Evolutionary conservation across 2,888 invertebrate species (phyloP).

Genomic region (Ectemnius lituratus): DNA sequence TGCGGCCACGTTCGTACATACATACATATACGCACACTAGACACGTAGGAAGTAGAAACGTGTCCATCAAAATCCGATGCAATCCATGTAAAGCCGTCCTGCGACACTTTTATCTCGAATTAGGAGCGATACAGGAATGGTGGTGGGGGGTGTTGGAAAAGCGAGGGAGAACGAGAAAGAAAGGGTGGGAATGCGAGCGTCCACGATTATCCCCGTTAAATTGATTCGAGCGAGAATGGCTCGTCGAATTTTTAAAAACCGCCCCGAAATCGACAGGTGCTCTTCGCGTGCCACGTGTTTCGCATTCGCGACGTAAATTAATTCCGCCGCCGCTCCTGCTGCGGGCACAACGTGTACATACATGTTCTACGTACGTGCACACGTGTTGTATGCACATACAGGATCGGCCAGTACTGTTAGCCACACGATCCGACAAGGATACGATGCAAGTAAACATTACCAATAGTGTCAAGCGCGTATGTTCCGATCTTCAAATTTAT

Average conservation of each 20-base stretch:
- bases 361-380: not conserved
- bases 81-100: constrained; percentile 42
- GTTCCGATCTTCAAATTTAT: not conserved
- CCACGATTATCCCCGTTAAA: constrained; percentile 3
- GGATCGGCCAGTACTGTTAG: not conserved
- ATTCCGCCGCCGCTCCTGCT: constrained; percentile 6
- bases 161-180: no score
- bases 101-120: constrained; percentile 48
- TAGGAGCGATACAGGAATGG: constrained; percentile 35
- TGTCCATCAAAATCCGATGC: constrained; percentile 7
- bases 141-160: constrained; percentile 1
- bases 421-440: not conserved
- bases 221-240: not conserved
- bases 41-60: no score
- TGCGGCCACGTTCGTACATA: no score
- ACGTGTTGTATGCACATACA: not conserved
- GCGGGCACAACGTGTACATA: no score
- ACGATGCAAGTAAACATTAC: constrained; percentile 2
- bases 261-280: constrained; percentile 59
- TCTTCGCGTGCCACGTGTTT: constrained; percentile 24
- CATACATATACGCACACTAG: no score
- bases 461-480: constrained; percentile 1
- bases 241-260: constrained; percentile 48
- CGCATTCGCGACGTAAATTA: constrained; percentile 8
- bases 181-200: not conserved